A percentile compares a stretch with the other conserved stretches of the same genome.
phyloP scores from a whole-genome alignment of 2,113 vertebrate genomes.

The Callipepla californica region DNA sequence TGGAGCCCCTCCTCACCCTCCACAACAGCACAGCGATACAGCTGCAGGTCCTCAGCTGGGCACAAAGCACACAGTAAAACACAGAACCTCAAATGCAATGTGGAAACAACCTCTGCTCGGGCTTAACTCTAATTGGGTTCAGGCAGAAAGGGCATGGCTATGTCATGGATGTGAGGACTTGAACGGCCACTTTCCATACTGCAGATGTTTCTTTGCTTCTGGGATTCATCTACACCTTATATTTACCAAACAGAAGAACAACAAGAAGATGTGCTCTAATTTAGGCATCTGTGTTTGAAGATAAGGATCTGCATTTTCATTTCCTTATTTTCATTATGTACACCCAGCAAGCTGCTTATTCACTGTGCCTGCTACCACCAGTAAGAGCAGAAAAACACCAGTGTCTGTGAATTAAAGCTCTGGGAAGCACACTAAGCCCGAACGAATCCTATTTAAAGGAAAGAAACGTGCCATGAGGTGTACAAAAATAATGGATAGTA shows the following conservation, averaged over 20 bases:
- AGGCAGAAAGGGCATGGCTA: not conserved
- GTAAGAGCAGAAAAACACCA: constrained; percentile 39
- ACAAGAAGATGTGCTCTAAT: constrained; percentile 42
- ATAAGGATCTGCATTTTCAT: constrained; percentile 22
- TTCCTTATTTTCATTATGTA: constrained; percentile 42
- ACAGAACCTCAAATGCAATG: not conserved
- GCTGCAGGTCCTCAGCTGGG: not conserved
- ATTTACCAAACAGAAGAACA: constrained; percentile 42
- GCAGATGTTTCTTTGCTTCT: constrained; percentile 21
- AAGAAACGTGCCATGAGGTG: not conserved
- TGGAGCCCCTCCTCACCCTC: not conserved
- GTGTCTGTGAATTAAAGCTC: constrained; percentile 38
- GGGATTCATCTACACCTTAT: not conserved
- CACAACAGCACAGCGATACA: not conserved
- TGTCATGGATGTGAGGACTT: not conserved
- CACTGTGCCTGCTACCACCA: not conserved
- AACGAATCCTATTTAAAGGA: constrained; percentile 41
- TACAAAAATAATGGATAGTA: constrained; percentile 35
- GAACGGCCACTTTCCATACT: not conserved
- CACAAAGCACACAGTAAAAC: not conserved
- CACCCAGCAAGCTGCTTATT: constrained; percentile 47
- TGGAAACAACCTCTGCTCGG: not conserved
- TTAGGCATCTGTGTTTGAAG: constrained; percentile 14
- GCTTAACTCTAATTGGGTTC: not conserved
- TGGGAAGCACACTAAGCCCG: constrained; percentile 19